Evolutionary conservation across 2,113 vertebrate genomes (phyloP), one percentile per base, ranked within the genome.

Genomic region (Motacilla alba): DNA sequence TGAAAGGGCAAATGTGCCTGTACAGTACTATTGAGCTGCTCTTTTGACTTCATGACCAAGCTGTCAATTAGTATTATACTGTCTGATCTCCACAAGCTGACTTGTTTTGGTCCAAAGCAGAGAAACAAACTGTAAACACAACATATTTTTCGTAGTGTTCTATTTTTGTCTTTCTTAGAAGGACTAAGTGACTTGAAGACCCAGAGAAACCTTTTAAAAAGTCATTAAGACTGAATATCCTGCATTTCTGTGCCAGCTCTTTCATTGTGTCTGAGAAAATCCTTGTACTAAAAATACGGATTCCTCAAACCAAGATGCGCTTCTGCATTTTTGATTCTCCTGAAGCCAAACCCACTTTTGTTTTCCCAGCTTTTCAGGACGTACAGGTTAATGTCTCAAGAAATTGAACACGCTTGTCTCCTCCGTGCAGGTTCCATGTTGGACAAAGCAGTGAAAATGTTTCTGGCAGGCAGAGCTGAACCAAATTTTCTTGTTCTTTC

Each of bases 111-210:
- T 91, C n/a, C 55, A 69, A 56, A 87, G 59, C 53, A n/a, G 44
- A 70, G 75, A 67, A 87, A 79, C 49, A 79, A 84, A 37, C 79
- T 58, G 49, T 77, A 80, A 93, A 70, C 59, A 43, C 43, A 52
- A 21, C 11, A 3, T 50, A 7, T 55, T 78, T 91, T 84, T 92
- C 73, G 43, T 33, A 56, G 28, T 26, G 2, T 66, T 11, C 76
- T 90, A 35, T 87, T 93, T 97, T 68, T 89, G 56, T 39, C 28
- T 81, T 74, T 83, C 79, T 94, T 83, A 75, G 59, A 77, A 78
- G 26, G 60, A 26, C 60, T 88, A 37, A 77, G 19, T 83, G 35
- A 64, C 46, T 67, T 44, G 68, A 80, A 91, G 73, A 39, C 66
- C 79, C 56, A 16, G 70, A 87, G 66, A 68, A 95, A 62, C 63